Base-by-base conservation (phyloP, 2,797 vertebrate genomes). In the Sparidentex hasta region DNA sequence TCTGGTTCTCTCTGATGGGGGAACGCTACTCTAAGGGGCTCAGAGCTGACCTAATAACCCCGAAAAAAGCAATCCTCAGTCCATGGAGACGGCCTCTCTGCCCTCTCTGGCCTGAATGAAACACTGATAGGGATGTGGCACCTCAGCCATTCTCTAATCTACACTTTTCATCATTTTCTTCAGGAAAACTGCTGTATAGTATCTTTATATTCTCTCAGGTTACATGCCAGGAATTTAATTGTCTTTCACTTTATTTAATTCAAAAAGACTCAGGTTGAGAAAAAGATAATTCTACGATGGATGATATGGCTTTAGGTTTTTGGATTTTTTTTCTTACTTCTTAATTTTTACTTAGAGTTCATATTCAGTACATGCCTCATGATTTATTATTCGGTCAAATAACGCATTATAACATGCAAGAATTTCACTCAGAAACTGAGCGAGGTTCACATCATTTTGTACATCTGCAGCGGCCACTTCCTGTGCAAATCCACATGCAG, bases 11-110 rank as follows among this genome's bases (percentile, higher is more conserved):
- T 85, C 71, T 78, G 65, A 82, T 33, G 65, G 63, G 81, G 82
- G 55, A 51, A 44, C 0, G 3, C 54, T 33, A 76, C 79, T 85
- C 84, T 51, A 29, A 80, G 50, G 76, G 76, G 74, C 46, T 68
- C 57, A 25, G 71, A 2, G 14, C 62, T 92, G 93, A 90, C 87
- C 89, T 57, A 83, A 74, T 93, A 90, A 86, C 90, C 89, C 75
- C 8, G 44, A 87, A 89, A 85, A 80, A 73, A 81, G 70, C 21
- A 29, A 38, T 57, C 50, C 29, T 74, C 23, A 43, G 25, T 44
- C 64, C 48, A 16, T 59, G 68, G 80, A 87, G 73, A 47, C 1
- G 13, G 59, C 74, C 82, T 82, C 67, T 66, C 61, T 84, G 77
- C 66, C 76, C 82, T 68, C 9, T 4, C 59, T 78, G 61, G 69